Evolutionary conservation across 2,797 vertebrate species (phyloP), one percentile per base, ranked within the genome.

Genomic region (Schizopygopsis malacanthus): DNA sequence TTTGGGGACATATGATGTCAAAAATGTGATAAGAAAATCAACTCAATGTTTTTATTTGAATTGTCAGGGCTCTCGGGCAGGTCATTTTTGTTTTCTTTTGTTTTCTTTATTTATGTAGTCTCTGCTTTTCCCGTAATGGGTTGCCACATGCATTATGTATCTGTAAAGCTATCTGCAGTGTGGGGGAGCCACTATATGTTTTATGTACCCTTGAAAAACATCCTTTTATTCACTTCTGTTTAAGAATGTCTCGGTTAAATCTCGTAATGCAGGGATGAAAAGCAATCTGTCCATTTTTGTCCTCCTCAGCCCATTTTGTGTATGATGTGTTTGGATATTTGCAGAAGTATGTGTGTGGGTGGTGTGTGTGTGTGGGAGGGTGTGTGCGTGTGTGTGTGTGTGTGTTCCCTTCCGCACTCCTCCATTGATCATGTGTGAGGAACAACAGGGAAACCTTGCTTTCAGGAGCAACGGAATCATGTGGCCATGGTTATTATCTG

Each of bases 341-440:
- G 65, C 28, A 47, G 18, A 50, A 15, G 56, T 67, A 45, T 77
- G 54, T 71, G n/a, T 83, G 52, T 50, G 22, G 33, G 12, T 56
- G 11, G 22, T 43, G 8, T 56, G 11, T 33, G 45, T 65, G 73
- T 45, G 33, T 33, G 33, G 28, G 28, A 28, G 28, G 28, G 33
- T 33, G 33, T 33, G 33, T 33, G 33, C 2, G 33, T 33, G 33
- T 33, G 33, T 33, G 33, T 33, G 33, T 33, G 33, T 33, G 28
- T 33, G 33, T 33, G 33, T 33, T 33, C 91, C 92, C 94, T 92
- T 93, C 91, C 93, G 92, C 73, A 85, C 90, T 83, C 89, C 90
- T 91, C 89, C 88, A 94, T 94, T 91, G 92, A 95, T 92, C 91
- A 92, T 87, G 89, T 52, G 18, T 52, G 33, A 72, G 37, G 76